These are phyloP conservation scores for Anniella stebbinsi DNA, from an alignment of 2,797 vertebrate genomes.

Conservation along the genomic window DNA sequence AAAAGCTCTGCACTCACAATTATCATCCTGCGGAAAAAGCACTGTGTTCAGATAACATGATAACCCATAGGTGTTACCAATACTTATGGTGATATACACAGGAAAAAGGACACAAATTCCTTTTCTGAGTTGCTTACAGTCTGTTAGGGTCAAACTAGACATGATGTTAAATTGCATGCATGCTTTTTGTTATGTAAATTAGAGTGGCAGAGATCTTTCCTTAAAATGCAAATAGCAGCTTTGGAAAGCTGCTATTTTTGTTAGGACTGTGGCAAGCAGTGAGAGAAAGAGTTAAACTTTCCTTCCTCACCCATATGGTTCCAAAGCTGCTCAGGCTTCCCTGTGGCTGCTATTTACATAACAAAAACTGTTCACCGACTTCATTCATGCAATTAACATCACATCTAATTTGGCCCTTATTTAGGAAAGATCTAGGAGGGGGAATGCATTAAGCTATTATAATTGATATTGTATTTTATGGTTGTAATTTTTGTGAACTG, in stretches of 20 bases:
- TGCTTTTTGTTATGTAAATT: not conserved
- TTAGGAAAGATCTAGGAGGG: not conserved
- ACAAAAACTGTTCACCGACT: not conserved
- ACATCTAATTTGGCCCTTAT: not conserved
- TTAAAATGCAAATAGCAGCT: not conserved
- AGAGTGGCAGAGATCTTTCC: not conserved
- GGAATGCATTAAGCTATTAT: too few relatives aligned
- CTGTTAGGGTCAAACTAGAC: not conserved
- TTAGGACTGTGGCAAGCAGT: not conserved
- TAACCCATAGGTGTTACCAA: not conserved
- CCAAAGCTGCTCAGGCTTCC: not conserved
- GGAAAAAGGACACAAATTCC: not conserved
- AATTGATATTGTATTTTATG: too few relatives aligned
- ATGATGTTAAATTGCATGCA: not conserved
- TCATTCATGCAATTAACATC: not conserved
- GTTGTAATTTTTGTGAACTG: too few relatives aligned
- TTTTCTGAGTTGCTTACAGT: not conserved
- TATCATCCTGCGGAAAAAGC: too few relatives aligned
- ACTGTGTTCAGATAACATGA: too few relatives aligned
- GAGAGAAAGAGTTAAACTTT: not conserved
- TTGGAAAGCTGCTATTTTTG: not conserved
- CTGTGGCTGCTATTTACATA: not conserved
- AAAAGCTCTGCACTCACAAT: too few relatives aligned
- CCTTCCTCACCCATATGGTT: too few relatives aligned
- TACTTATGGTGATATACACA: rapidly evolving